These are phyloP conservation scores for Cygnus buccinator DNA, from an alignment of 2,113 vertebrate species.

Conservation along the genomic window DNA sequence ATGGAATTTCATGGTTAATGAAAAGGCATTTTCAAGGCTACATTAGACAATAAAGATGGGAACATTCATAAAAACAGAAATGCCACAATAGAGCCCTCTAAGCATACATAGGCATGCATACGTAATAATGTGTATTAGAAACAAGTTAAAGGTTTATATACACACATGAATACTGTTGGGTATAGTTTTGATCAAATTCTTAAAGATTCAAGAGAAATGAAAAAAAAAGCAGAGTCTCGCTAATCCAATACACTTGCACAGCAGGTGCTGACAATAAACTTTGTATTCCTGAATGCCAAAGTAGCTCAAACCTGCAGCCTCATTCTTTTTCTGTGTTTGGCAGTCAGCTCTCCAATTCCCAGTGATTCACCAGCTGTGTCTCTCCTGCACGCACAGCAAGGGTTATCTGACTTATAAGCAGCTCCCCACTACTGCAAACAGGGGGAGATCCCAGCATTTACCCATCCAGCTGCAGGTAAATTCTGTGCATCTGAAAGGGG, in stretches of 20 bases:
- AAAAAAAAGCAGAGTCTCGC: not conserved
- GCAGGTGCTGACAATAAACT: not conserved
- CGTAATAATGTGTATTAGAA: not conserved
- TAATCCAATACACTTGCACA: not conserved
- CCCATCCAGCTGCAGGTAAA: not conserved
- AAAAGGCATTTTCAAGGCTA: not conserved
- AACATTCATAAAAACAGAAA: not conserved
- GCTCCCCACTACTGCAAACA: not conserved
- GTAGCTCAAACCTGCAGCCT: not conserved
- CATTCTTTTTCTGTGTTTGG: not conserved
- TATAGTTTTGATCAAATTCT: not conserved
- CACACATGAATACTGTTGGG: not conserved
- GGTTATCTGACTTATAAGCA: not conserved
- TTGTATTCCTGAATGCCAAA: not conserved
- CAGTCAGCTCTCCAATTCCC: not conserved
- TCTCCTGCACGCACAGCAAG: not conserved
- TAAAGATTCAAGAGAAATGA: not conserved
- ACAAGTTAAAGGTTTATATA: not conserved
- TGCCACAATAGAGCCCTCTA: not conserved
- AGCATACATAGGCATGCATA: rapidly evolving
- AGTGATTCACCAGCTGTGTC: not conserved
- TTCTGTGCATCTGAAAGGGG: not conserved
- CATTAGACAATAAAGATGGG: not conserved
- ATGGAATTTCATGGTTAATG: not conserved
- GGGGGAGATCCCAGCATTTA: not conserved